A percentile compares a stretch with the other conserved stretches of the same genome.
phyloP scores from a whole-genome alignment of 2,113 vertebrate genomes.

The Tyrannus savana region DNA sequence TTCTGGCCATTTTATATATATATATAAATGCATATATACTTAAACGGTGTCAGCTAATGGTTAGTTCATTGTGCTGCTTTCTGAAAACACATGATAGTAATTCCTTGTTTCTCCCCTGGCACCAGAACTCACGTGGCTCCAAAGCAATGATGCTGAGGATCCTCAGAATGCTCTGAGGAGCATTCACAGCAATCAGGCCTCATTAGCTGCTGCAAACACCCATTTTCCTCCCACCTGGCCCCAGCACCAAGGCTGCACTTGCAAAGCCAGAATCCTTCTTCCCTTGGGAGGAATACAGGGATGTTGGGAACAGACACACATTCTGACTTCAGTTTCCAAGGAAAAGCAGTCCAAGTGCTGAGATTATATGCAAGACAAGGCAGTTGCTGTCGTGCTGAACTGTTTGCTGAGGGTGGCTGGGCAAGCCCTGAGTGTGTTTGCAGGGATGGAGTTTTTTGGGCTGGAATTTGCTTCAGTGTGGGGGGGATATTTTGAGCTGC shows the following conservation, averaged over 20 bases:
- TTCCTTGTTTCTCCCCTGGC: not conserved
- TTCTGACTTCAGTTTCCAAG: not conserved
- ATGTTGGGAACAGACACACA: not conserved
- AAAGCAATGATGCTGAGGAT: not conserved
- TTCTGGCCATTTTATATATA: not conserved
- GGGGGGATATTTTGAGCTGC: not conserved
- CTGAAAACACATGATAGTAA: not conserved
- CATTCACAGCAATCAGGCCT: not conserved
- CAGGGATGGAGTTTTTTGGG: not conserved
- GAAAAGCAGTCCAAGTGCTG: not conserved
- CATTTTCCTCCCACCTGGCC: not conserved
- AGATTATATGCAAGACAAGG: not conserved
- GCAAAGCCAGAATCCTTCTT: not conserved
- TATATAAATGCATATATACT: no score
- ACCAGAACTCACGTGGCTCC: not conserved
- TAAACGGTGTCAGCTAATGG: not conserved
- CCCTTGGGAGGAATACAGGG: not conserved
- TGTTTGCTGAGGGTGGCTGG: not conserved
- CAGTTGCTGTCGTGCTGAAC: not conserved
- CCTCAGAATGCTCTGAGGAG: not conserved
- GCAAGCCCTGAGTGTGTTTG: not conserved
- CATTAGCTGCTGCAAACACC: not conserved
- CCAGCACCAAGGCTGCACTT: not conserved
- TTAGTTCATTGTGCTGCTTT: not conserved
- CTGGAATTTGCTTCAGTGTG: not conserved